Base-by-base conservation (phyloP, 2,888 invertebrate species). In the Rhamphomyia laevipes region DNA sequence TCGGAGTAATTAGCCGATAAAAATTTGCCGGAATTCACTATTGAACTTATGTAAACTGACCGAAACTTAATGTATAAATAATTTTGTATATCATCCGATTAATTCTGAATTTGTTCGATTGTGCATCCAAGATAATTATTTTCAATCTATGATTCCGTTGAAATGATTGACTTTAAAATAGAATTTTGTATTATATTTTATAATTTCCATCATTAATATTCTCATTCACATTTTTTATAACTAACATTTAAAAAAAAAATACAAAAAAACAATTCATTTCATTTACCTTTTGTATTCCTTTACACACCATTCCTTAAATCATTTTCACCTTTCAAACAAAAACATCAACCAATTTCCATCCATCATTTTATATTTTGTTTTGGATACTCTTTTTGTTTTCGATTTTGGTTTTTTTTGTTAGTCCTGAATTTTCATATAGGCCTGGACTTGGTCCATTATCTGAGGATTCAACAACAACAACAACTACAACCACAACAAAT, bases 401-500 rank as follows among this genome's bases (percentile, higher is more conserved):
- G 56, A 56, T 59, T 59, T 64, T 61, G 53, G 50, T 56, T 58
- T 58, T 54, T 63, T 71, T 68, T 61, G 60, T 78, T 77, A 84
- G 84, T 78, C 84, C 84, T 75, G 84, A 84, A 78, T 84, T 84
- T 75, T 83, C 83, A 80, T 84, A 83, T 77, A 84, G 84, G 74
- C 78, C 81, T 61, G 84, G 82, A 41, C 72, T 82, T 71, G 77
- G 78, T 63, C 77, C 77, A 52, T 77, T 80, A 59, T 74, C 78
- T 31, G 77, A 77, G 64, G 75, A 75, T 51, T 62, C 69, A 52
- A 68, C 73, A 31, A 68, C 55, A 55, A 60, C 64, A 49, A 59
- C 63, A 52, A 58, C 60, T 66, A 58, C 60, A 62, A 66, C 62
- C 66, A 58, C 60, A 62, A 66, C 62, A 65, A 69, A 9, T 67